Evolutionary conservation across 1,140 invertebrate genomes (phyloP), one percentile per base, ranked within the genome.

Genomic region (Pissodes strobi): DNA sequence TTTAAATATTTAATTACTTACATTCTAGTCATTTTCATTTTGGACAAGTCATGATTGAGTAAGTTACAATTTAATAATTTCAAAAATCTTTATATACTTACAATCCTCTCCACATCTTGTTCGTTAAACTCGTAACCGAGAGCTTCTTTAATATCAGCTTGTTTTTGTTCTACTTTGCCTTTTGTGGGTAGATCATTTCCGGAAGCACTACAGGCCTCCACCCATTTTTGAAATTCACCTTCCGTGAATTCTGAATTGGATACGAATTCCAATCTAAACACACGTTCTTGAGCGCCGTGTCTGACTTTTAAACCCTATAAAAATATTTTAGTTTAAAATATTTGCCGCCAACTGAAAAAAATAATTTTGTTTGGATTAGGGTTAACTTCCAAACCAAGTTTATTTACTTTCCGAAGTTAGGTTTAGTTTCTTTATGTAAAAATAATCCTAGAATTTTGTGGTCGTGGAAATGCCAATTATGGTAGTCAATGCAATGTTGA

Each of bases 161-260:
- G 78, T 77, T 99, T 99, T 55, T 85, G 87, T 8, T 94, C 86
- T 1, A 99, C 83, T 63, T 91, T 87, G 19, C 94, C 90, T 27
- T 90, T 82, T 0, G 91, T 92, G 1, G 97, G 96, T 60, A 97
- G 82, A 0, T 85, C 82, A 34, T 93, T 86, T 22, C 88, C 88
- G 38, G 92, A 87, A 1, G 88, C 79, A 23, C 84, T 82, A 76
- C 95, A 93, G 0, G 91, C 86, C 69, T 94, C 90, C 71, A 89
- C 86, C 96, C 96, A 99, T 76, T 97, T 95, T 30, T 85, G 83
- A 76, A 95, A 99, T 80, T 99, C 97, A 2, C 85, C 87, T 17
- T 97, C 92, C 0, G 91, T 90, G 75, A 98, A 98, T 72, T 95
- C 92, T 74, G 92, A 89, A 84, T 99, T 99, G 2, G 95, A 98